Conservation (phyloP, 92 coral and sea anemone species). For the Blastomussa wellsi region DNA sequence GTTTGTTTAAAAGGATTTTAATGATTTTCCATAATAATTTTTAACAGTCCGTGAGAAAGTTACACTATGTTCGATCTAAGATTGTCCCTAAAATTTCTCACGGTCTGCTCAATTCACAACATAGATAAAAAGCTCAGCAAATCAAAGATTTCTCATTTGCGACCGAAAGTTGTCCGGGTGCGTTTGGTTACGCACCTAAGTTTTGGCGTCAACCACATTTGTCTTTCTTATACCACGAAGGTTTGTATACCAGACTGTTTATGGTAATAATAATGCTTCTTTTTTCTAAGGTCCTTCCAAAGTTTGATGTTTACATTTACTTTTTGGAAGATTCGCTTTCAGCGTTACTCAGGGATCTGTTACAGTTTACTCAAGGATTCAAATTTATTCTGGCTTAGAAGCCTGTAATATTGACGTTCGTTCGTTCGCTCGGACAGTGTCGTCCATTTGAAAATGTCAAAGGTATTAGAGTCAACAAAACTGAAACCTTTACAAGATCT, state of each 20-base stretch:
- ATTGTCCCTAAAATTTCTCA: slow-evolving; percentile 84
- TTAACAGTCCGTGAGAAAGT: slow-evolving; percentile 94
- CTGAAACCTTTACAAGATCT: too few species aligned
- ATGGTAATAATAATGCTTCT: background rate
- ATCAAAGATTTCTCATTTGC: slow-evolving; percentile 4
- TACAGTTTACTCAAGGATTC: background rate
- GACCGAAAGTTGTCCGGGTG: background rate
- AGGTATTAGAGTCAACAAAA: background rate
- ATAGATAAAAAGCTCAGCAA: slow-evolving; percentile 68
- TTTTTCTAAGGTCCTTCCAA: slow-evolving; percentile 1
- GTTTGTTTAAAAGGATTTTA: slow-evolving; percentile 67
- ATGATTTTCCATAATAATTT: slow-evolving; percentile 74
- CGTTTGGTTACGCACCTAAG: background rate
- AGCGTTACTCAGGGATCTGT: background rate
- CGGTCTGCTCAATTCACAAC: slow-evolving; percentile 71
- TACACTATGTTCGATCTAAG: slow-evolving; percentile 79
- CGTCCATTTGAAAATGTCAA: background rate
- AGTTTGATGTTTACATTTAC: slow-evolving; percentile 11
- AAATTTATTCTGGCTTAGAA: background rate
- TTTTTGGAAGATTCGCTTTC: slow-evolving; percentile 9
- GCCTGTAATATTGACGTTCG: background rate
- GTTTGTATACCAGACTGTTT: slow-evolving; percentile 21
- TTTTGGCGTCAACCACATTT: background rate
- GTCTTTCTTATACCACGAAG: background rate
- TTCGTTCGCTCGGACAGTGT: background rate